These are phyloP conservation scores for Hyles vespertilio DNA, from an alignment of 1,140 invertebrate genomes.

Conservation along the genomic window DNA sequence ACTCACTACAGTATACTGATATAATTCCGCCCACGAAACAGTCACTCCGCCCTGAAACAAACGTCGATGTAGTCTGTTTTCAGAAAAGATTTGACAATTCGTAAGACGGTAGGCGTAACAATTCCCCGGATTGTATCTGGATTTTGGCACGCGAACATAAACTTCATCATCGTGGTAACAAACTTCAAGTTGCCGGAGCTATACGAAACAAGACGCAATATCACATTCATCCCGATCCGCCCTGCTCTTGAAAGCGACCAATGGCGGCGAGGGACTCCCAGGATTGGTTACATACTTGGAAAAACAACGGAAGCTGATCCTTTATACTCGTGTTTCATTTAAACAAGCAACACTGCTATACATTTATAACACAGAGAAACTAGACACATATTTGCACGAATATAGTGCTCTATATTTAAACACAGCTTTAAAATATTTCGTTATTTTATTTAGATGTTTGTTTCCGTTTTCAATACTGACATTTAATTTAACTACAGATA, in stretches of 20 bases:
- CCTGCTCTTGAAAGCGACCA: conserved; percentile 35
- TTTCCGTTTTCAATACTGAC: no score
- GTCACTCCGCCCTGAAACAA: conserved; percentile 54
- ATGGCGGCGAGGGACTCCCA: conserved; percentile 25
- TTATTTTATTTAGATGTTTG: no score
- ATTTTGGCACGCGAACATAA: conserved; percentile 29
- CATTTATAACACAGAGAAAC: background rate
- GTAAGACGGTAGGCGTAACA: conserved; percentile 51
- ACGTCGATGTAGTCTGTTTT: conserved; percentile 37
- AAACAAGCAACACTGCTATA: conserved; percentile 22
- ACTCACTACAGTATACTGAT: background rate
- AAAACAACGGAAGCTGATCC: conserved; percentile 44
- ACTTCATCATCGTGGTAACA: conserved; percentile 39
- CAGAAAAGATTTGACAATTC: conserved; percentile 26
- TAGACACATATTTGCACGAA: background rate
- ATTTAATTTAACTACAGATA: no score
- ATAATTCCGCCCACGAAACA: conserved; percentile 43
- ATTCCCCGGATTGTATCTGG: conserved; percentile 31
- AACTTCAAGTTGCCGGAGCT: conserved; percentile 36
- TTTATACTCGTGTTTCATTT: conserved; percentile 46
- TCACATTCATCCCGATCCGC: conserved; percentile 48
- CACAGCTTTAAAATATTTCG: no score
- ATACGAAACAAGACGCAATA: conserved; percentile 30
- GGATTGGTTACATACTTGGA: conserved; percentile 58
- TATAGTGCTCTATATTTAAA: background rate